phyloP scores from a whole-genome alignment of 2,113 vertebrate genomes.

The Harpagus bidentatus region DNA sequence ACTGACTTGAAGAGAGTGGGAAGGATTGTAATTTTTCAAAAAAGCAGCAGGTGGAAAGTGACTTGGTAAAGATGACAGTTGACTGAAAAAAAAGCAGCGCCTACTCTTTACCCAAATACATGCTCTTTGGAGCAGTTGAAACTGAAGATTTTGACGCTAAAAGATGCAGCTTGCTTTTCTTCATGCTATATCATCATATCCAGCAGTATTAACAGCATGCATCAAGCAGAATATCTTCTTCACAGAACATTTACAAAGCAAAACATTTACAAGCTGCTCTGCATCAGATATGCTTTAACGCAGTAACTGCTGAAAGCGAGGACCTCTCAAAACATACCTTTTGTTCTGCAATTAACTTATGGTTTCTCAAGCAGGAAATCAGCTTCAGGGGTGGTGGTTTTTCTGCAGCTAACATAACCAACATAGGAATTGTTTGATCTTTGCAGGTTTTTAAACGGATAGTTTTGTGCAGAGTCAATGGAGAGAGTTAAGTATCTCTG shows the following conservation, averaged over 20 bases:
- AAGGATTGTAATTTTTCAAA: background rate
- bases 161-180: background rate
- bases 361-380: conserved; percentile 76
- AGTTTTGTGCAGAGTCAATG: background rate
- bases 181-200: background rate
- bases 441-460: conserved; percentile 26
- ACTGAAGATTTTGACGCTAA: background rate
- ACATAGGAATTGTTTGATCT: conserved; percentile 64
- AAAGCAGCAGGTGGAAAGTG: background rate
- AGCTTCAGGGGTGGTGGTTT: conserved; percentile 61
- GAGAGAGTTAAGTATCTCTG: background rate
- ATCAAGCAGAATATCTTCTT: background rate
- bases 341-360: conserved; percentile 49
- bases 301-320: conserved; percentile 10
- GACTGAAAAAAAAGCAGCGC: background rate
- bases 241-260: background rate
- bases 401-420: conserved; percentile 61
- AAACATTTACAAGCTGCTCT: background rate
- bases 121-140: background rate
- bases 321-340: conserved; percentile 37
- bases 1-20: background rate
- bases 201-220: background rate
- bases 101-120: conserved; percentile 3
- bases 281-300: background rate
- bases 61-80: background rate